These are phyloP conservation scores for Passer domesticus DNA, from an alignment of 2,113 vertebrate species.

Conservation along the genomic window DNA sequence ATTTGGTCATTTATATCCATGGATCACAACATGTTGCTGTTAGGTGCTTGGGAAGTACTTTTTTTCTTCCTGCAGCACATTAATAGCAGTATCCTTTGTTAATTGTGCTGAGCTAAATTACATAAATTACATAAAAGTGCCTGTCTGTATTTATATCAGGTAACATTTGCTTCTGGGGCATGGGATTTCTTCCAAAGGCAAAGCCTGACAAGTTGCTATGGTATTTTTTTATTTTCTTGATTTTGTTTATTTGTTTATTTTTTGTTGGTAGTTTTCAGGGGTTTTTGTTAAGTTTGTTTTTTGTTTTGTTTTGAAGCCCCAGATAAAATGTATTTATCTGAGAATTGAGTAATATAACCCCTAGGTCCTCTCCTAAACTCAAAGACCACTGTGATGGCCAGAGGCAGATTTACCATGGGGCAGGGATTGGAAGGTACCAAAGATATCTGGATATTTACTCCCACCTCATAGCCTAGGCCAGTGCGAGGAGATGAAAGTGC, in stretches of 20 bases:
- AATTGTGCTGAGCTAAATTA: background rate
- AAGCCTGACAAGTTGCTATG: background rate
- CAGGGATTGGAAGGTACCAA: background rate
- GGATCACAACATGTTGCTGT: constrained; percentile 32
- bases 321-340: background rate
- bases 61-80: constrained; percentile 4
- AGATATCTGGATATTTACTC: background rate
- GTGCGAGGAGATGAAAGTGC: fast-evolving
- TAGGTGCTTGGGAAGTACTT: constrained; percentile 17
- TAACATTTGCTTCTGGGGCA: background rate
- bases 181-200: background rate
- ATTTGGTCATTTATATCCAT: constrained; percentile 64
- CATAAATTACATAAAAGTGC: background rate
- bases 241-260: background rate
- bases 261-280: fast-evolving
- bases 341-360: background rate
- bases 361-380: background rate
- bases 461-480: background rate
- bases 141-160: background rate
- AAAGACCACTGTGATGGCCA: fast-evolving
- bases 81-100: constrained; percentile 36
- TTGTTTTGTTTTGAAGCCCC: background rate
- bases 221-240: background rate
- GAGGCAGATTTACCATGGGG: background rate
- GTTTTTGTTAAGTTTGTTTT: background rate